Percentiles rank a stretch among this genome's conserved stretches.
phyloP scores from a whole-genome alignment of 1,140 invertebrate species.

The Megathymus violae region DNA sequence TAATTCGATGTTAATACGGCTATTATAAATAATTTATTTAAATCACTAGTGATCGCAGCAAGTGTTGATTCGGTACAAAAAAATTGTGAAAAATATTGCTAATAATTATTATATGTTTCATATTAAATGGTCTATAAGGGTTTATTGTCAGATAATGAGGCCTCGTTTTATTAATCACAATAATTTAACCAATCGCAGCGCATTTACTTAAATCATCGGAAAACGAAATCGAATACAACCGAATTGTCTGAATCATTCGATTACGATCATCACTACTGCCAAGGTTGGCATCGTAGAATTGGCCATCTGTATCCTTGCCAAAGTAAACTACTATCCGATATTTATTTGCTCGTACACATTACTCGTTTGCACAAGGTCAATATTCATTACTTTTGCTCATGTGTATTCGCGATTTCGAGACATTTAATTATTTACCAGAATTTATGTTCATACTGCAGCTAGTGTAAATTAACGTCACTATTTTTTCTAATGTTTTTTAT shows the following conservation, averaged over 20 bases:
- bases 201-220: background rate
- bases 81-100: too few relatives aligned
- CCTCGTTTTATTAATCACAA: too few relatives aligned
- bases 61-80: too few relatives aligned
- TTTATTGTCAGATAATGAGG: too few relatives aligned
- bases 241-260: constrained; percentile 7
- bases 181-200: background rate
- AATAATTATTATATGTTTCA: too few relatives aligned
- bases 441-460: too few relatives aligned
- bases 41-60: too few relatives aligned
- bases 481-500: background rate
- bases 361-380: constrained; percentile 29
- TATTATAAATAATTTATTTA: too few relatives aligned
- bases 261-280: constrained; percentile 32
- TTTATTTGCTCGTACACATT: constrained; percentile 42
- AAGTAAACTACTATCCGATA: constrained; percentile 49
- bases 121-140: too few relatives aligned
- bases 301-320: constrained; percentile 66
- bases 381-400: constrained; percentile 1
- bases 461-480: too few relatives aligned
- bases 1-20: too few relatives aligned
- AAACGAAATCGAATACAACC: background rate
- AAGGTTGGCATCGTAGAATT: constrained; percentile 57
- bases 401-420: constrained; percentile 1
- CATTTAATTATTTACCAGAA: too few relatives aligned